phyloP scores from a whole-genome alignment of 2,888 invertebrate genomes.

The Tromatobia lineatoria region DNA sequence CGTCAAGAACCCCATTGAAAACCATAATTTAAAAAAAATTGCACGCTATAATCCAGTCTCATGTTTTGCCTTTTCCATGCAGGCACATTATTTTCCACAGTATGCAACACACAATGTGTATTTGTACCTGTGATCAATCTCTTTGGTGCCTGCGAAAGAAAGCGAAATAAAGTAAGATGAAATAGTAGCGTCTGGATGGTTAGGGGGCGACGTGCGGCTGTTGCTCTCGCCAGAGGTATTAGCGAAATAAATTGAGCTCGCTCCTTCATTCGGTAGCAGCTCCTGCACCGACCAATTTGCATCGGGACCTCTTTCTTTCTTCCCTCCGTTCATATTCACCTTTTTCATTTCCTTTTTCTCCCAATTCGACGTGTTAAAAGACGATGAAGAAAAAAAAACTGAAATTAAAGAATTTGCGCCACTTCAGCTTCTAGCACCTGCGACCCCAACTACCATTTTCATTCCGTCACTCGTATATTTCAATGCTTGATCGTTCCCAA shows the following conservation, averaged over 20 bases:
- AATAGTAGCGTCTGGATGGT: conserved; percentile 40
- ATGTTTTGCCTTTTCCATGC: conserved; percentile 6
- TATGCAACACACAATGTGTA: background rate
- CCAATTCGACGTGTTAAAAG: conserved; percentile 60
- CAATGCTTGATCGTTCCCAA: conserved; percentile 10
- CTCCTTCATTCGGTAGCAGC: conserved; percentile 40
- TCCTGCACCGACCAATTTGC: conserved; percentile 60
- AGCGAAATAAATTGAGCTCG: conserved; percentile 66
- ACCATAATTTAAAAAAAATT: background rate
- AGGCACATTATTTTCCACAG: background rate
- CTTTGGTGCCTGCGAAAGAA: conserved; percentile 31
- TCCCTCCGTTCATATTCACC: conserved; percentile 17
- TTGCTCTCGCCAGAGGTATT: conserved; percentile 58
- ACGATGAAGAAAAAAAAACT: conserved; percentile 58
- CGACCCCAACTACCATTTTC: conserved; percentile 40
- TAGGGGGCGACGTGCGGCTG: conserved; percentile 38
- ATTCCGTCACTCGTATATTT: conserved; percentile 29
- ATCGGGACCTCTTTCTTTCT: conserved; percentile 50
- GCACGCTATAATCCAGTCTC: background rate
- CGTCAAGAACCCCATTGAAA: no score
- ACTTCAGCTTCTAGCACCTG: conserved; percentile 20
- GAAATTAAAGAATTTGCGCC: conserved; percentile 53
- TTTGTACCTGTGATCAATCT: conserved; percentile 34
- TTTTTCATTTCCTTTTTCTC: conserved; percentile 29
- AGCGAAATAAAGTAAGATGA: conserved; percentile 57